These are phyloP conservation scores for Platycheirus rosarum DNA, from an alignment of 2,888 invertebrate species.

Conservation along the genomic window DNA sequence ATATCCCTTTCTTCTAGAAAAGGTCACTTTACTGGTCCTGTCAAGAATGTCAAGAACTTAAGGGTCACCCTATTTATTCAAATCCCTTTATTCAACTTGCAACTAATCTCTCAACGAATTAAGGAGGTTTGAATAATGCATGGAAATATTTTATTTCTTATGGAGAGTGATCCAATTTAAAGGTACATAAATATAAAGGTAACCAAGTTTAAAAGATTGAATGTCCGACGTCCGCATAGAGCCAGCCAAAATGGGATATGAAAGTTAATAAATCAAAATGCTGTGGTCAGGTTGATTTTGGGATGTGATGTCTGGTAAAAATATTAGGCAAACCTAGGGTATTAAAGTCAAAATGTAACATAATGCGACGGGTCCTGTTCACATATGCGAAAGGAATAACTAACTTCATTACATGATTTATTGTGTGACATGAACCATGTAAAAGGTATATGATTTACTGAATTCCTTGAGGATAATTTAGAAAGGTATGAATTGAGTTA, in stretches of 20 bases:
- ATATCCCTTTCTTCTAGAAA: not conserved
- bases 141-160: constrained; percentile 23
- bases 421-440: constrained; percentile 42
- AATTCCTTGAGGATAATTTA: constrained; percentile 52
- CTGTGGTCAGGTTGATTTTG: constrained; percentile 66
- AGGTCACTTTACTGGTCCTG: constrained; percentile 10
- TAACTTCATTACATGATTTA: constrained; percentile 72
- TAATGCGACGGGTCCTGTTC: constrained; percentile 58
- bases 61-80: constrained; percentile 29
- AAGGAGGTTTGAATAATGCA: constrained; percentile 39
- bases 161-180: constrained; percentile 32
- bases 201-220: constrained; percentile 1
- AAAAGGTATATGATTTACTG: constrained; percentile 54
- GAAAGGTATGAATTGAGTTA: constrained; percentile 54
- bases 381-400: constrained; percentile 70
- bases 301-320: constrained; percentile 50
- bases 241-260: constrained; percentile 22
- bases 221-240: no score
- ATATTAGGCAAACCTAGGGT: constrained; percentile 47
- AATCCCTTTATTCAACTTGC: constrained; percentile 35
- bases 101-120: constrained; percentile 42
- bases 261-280: constrained; percentile 70
- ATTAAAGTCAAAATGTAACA: constrained; percentile 63
- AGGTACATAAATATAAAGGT: constrained; percentile 40
- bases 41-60: constrained; percentile 6